Percentiles rank a stretch among this genome's conserved stretches.
phyloP scores from a whole-genome alignment of 2,797 vertebrate species.

The Sebastes glaucus region DNA sequence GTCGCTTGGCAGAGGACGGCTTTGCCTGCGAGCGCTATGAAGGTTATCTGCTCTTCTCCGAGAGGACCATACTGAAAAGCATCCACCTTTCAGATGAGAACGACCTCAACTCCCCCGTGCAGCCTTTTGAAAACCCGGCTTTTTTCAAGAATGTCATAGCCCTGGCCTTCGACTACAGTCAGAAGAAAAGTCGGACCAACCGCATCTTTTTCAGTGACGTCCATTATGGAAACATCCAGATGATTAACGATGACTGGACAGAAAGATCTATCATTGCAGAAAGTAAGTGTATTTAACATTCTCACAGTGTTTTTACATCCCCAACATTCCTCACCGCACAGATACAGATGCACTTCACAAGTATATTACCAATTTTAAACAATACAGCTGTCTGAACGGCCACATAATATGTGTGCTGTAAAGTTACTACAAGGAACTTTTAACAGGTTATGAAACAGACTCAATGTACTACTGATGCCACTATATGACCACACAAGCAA shows the following conservation, averaged over 20 bases:
- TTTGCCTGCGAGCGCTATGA: constrained; percentile 92
- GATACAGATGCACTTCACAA: background rate
- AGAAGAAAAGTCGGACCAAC: constrained; percentile 86
- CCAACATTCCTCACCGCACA: background rate
- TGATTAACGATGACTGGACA: constrained; percentile 96
- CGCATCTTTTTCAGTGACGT: constrained; percentile 98
- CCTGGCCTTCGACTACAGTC: constrained; percentile 92
- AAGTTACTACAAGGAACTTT: background rate
- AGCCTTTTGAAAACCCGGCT: constrained; percentile 92
- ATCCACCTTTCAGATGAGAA: constrained; percentile 97
- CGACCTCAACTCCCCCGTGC: constrained; percentile 95
- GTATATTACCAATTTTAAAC: background rate
- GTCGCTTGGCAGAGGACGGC: constrained; percentile 91
- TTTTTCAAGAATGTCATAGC: constrained; percentile 95
- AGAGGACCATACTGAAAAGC: constrained; percentile 95
- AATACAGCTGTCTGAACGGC: background rate
- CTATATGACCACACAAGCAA: too few species aligned
- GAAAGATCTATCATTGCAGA: constrained; percentile 89
- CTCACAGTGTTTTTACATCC: background rate
- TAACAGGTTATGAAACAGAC: too few species aligned
- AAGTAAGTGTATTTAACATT: constrained; percentile 86
- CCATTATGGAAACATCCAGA: constrained; percentile 97
- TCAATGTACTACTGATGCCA: too few species aligned
- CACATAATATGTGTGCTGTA: background rate
- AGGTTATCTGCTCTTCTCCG: constrained; percentile 96